These are phyloP conservation scores for Cabera pusaria DNA, from an alignment of 2,888 invertebrate species.

Conservation along the genomic window DNA sequence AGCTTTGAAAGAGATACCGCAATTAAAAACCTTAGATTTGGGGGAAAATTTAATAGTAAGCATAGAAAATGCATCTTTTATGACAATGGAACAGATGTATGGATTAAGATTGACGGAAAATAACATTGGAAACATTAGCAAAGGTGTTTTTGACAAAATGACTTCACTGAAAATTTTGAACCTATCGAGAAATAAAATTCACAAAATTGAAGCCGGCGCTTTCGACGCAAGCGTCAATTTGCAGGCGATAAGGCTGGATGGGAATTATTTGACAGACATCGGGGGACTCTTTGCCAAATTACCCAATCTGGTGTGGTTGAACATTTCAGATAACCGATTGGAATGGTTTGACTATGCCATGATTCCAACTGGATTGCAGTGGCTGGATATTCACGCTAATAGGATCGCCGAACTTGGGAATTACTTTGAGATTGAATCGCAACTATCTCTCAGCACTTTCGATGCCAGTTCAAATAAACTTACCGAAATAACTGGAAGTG, in stretches of 20 bases:
- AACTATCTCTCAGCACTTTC: conserved; percentile 90
- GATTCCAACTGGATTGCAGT: conserved; percentile 92
- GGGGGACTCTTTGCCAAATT: conserved; percentile 91
- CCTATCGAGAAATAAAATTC: conserved; percentile 92
- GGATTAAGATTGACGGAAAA: conserved; percentile 93
- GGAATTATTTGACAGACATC: conserved; percentile 91
- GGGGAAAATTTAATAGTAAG: conserved; percentile 93
- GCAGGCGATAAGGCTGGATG: conserved; percentile 91
- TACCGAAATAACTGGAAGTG: conserved; percentile 91
- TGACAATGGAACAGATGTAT: conserved; percentile 90
- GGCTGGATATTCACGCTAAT: conserved; percentile 93
- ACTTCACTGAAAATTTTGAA: conserved; percentile 91
- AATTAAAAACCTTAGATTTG: conserved; percentile 91
- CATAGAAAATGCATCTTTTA: conserved; percentile 91
- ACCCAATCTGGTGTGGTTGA: conserved; percentile 92
- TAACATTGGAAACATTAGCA: conserved; percentile 90
- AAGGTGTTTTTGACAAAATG: conserved; percentile 91
- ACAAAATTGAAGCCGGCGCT: conserved; percentile 89
- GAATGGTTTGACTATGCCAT: conserved; percentile 93
- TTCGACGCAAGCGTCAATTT: conserved; percentile 91
- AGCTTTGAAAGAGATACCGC: conserved; percentile 88
- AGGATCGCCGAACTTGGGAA: conserved; percentile 92
- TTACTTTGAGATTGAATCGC: conserved; percentile 92
- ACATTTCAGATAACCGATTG: conserved; percentile 93
- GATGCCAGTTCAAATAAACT: conserved; percentile 92